Percentiles rank a stretch among this genome's conserved stretches.
Conservation (phyloP, 2,888 invertebrate genomes). For the Pammene aurita region DNA sequence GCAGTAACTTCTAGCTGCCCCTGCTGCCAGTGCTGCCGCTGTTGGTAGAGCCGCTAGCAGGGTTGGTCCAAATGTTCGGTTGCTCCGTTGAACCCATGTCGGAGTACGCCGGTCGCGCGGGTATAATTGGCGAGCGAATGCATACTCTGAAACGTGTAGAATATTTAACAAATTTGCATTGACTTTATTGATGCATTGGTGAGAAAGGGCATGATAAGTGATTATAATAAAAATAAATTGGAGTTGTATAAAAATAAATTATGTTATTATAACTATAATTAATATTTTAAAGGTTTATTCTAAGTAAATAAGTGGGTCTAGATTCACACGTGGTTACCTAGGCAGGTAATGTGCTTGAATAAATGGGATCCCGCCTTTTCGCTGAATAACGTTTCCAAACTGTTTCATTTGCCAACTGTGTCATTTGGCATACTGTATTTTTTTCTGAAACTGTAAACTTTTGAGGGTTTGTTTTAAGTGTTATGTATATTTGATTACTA, state of each 20-base stretch:
- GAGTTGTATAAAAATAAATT: too few relatives aligned
- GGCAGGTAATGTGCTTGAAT: too few relatives aligned
- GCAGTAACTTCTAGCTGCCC: slow-evolving; percentile 37
- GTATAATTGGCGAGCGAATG: slow-evolving; percentile 91
- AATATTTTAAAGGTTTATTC: too few relatives aligned
- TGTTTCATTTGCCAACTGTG: too few relatives aligned
- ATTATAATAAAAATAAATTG: too few relatives aligned
- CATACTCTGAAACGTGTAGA: slow-evolving; percentile 85
- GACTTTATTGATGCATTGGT: background rate
- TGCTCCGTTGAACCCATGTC: slow-evolving; percentile 72
- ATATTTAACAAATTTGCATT: background rate
- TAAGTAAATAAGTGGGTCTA: background rate
- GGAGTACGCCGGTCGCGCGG: slow-evolving; percentile 89
- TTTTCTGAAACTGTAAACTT: too few relatives aligned
- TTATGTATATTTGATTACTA: too few relatives aligned
- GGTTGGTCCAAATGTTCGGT: slow-evolving; percentile 88
- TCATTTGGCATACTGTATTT: too few relatives aligned
- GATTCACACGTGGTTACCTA: background rate
- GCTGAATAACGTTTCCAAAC: too few relatives aligned
- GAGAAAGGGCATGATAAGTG: background rate
- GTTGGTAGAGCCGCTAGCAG: slow-evolving; percentile 69
- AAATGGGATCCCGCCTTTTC: too few relatives aligned
- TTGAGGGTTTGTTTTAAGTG: too few relatives aligned
- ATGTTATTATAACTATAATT: too few relatives aligned
- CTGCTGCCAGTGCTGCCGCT: slow-evolving; percentile 63